Percentiles rank a stretch among this genome's conserved stretches.
Conservation (phyloP, 2,888 invertebrate species). For the Polydrusus pterygomalis region DNA sequence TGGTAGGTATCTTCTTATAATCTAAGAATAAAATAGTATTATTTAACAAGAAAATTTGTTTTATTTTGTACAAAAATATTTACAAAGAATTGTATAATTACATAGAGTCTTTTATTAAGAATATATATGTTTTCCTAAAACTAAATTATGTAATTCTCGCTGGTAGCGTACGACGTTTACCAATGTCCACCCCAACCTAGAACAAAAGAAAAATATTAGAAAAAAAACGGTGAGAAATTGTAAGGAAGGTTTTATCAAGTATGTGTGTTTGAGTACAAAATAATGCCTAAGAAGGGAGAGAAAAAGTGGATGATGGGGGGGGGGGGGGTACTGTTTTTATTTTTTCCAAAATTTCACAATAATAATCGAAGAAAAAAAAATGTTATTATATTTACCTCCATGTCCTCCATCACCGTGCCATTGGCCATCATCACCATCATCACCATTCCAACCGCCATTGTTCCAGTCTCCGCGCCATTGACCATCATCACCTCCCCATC, state of each 20-base stretch:
- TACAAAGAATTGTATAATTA: conserved; percentile 33
- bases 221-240: background rate
- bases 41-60: conserved; percentile 35
- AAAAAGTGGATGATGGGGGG: no score
- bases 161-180: conserved; percentile 39
- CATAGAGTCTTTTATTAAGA: conserved; percentile 43
- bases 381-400: conserved; percentile 37
- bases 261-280: no score
- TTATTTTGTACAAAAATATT: conserved; percentile 40
- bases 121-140: conserved; percentile 27
- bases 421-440: conserved; percentile 52
- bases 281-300: no score
- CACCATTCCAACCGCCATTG: conserved; percentile 40
- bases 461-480: conserved; percentile 49
- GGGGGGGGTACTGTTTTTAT: no score
- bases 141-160: conserved; percentile 50
- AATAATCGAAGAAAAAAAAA: background rate
- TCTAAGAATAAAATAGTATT: no score
- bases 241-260: no score
- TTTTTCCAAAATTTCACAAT: no score
- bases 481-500: conserved; percentile 51
- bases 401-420: conserved; percentile 53
- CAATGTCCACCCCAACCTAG: conserved; percentile 42
- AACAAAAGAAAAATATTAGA: conserved; percentile 22
- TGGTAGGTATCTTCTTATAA: no score